These are phyloP conservation scores for Procambarus clarkii DNA, from an alignment of 1,140 invertebrate genomes.

Conservation along the genomic window DNA sequence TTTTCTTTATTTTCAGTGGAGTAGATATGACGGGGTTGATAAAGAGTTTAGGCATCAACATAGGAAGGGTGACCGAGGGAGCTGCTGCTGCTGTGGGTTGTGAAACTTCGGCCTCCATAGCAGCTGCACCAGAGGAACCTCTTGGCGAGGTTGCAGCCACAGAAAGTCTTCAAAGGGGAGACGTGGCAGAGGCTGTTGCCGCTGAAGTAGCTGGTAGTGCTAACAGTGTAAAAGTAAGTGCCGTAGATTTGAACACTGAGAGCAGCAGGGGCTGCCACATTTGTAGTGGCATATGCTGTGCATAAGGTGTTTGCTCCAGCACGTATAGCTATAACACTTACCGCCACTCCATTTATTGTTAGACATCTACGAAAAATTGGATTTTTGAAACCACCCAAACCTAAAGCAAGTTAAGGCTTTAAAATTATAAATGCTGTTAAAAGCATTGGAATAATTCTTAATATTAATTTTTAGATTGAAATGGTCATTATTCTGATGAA, in stretches of 20 bases:
- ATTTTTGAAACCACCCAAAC: constrained; percentile 83
- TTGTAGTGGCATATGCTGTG: constrained; percentile 92
- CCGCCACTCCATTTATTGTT: constrained; percentile 90
- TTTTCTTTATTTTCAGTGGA: constrained; percentile 64
- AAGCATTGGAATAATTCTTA: no score
- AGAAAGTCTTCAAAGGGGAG: neutral
- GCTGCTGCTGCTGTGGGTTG: neutral
- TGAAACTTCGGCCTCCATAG: neutral
- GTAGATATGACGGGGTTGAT: constrained; percentile 72
- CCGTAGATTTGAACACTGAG: constrained; percentile 14
- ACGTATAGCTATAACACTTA: constrained; percentile 88
- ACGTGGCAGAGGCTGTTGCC: neutral
- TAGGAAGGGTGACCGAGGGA: constrained; percentile 33
- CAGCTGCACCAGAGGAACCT: neutral
- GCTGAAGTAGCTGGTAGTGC: neutral
- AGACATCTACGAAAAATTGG: constrained; percentile 86
- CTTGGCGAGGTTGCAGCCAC: neutral
- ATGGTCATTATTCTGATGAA: no score
- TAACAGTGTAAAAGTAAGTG: neutral
- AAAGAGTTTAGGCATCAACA: constrained; percentile 66
- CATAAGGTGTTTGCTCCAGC: constrained; percentile 94
- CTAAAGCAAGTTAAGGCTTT: constrained; percentile 30
- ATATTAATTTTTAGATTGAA: no score
- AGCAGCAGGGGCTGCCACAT: constrained; percentile 86
- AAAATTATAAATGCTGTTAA: no score